These are phyloP conservation scores for Crocodylus rhombifer DNA, from an alignment of 2,797 vertebrate species.

Conservation along the genomic window DNA sequence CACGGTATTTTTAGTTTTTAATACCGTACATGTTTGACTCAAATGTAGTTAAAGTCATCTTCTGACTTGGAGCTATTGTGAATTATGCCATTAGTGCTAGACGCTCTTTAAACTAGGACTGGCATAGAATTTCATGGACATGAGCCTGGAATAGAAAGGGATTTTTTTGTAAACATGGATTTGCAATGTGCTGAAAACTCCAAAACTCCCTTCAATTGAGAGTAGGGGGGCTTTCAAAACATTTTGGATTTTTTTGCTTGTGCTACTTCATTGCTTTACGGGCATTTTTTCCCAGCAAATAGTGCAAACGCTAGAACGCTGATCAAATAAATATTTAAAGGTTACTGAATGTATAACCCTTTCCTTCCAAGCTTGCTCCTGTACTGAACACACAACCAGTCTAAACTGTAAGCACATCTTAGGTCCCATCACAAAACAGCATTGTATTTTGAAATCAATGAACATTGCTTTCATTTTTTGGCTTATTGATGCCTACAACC, in stretches of 20 bases:
- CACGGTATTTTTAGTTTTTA: slow-evolving; percentile 68
- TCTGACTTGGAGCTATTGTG: slow-evolving; percentile 55
- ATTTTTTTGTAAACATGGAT: slow-evolving; percentile 54
- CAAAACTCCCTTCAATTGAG: slow-evolving; percentile 31
- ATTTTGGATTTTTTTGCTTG: slow-evolving; percentile 50
- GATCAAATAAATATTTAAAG: slow-evolving; percentile 66
- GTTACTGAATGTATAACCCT: slow-evolving; percentile 43
- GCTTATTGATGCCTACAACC: slow-evolving; percentile 6
- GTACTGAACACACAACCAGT: background rate
- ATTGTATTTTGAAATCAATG: background rate
- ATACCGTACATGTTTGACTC: slow-evolving; percentile 57
- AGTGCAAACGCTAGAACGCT: slow-evolving; percentile 62
- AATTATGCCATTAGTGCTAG: slow-evolving; percentile 63
- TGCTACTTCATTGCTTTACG: slow-evolving; percentile 6
- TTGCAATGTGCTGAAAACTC: slow-evolving; percentile 49
- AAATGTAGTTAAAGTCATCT: slow-evolving; percentile 60
- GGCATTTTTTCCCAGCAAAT: slow-evolving; percentile 64
- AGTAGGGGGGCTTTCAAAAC: slow-evolving; percentile 63
- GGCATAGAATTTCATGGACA: slow-evolving; percentile 37
- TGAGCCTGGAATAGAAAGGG: background rate
- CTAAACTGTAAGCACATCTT: slow-evolving; percentile 33
- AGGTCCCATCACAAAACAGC: background rate
- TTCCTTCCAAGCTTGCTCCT: slow-evolving; percentile 35
- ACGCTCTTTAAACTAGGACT: slow-evolving; percentile 59
- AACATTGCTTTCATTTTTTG: background rate